A percentile compares a stretch with the other conserved stretches of the same genome.
phyloP scores from a whole-genome alignment of 2,888 invertebrate genomes.

The Alloscopus bannaensis region DNA sequence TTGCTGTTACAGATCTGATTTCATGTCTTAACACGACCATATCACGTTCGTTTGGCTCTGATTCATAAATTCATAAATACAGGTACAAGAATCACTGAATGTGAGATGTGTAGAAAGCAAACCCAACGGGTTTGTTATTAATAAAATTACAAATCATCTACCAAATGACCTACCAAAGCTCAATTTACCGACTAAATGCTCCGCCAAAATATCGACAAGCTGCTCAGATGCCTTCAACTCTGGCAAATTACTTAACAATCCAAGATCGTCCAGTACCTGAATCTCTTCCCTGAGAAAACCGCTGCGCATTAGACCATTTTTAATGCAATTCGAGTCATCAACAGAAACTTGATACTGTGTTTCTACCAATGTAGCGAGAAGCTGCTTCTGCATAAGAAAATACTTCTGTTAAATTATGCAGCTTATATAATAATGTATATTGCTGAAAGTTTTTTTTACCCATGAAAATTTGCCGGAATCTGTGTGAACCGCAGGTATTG shows the following conservation, averaged over 20 bases:
- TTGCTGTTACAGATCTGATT: not conserved
- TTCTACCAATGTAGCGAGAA: not conserved
- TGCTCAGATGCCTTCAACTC: not conserved
- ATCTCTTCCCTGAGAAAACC: not conserved
- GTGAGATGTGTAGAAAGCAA: too few relatives aligned
- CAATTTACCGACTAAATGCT: not conserved
- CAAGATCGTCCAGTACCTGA: conserved; percentile 5
- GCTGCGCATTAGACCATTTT: not conserved
- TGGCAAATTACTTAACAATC: conserved; percentile 9
- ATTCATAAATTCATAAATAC: not conserved
- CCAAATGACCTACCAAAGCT: conserved; percentile 7
- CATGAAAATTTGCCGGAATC: not conserved
- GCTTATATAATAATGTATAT: not conserved
- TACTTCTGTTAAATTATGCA: not conserved
- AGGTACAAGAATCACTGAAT: not conserved
- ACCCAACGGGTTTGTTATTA: too few relatives aligned
- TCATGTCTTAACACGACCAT: conserved; percentile 28
- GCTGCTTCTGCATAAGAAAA: not conserved
- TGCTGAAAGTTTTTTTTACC: not conserved
- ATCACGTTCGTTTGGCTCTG: conserved; percentile 24
- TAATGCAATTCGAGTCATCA: not conserved
- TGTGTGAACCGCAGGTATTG: not conserved
- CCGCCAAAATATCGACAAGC: conserved; percentile 36
- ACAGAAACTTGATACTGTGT: not conserved
- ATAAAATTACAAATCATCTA: not conserved